Conservation (phyloP, 2,113 vertebrate genomes). For the Psammodynastes pulverulentus region DNA sequence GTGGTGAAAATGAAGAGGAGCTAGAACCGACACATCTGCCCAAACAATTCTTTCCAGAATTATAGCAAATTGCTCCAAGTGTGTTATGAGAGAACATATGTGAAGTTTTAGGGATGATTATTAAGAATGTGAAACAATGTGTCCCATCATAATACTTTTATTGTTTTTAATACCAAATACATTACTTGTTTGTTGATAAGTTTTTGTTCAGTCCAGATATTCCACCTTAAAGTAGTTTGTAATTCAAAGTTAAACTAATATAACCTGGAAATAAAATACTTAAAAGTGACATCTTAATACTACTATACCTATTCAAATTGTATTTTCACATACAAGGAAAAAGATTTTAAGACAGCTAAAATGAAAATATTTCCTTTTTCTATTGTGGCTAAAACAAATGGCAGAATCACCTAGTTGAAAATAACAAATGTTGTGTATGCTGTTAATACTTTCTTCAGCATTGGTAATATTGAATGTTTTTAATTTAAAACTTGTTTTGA, state of each 20-base stretch:
- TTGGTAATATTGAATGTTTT: background rate
- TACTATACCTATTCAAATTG: background rate
- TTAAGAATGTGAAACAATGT: background rate
- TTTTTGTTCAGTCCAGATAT: background rate
- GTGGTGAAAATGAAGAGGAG: background rate
- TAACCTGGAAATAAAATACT: background rate
- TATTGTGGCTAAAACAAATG: background rate
- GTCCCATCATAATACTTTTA: background rate
- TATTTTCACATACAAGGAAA: background rate
- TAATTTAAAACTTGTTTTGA: background rate
- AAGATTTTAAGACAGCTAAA: background rate
- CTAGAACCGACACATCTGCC: background rate
- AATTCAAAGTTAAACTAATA: background rate
- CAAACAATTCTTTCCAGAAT: background rate
- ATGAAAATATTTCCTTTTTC: background rate
- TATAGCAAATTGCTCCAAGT: background rate
- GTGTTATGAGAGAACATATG: background rate
- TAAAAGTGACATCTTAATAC: background rate
- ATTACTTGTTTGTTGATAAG: conserved; percentile 19
- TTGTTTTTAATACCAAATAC: conserved; percentile 50
- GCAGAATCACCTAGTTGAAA: background rate
- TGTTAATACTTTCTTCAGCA: background rate
- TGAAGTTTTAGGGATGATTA: background rate
- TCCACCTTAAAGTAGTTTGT: background rate
- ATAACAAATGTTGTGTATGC: background rate